Percentiles rank a stretch among this genome's conserved stretches.
Conservation (phyloP, 1,140 invertebrate genomes). For the Apocrypta bakeri region DNA sequence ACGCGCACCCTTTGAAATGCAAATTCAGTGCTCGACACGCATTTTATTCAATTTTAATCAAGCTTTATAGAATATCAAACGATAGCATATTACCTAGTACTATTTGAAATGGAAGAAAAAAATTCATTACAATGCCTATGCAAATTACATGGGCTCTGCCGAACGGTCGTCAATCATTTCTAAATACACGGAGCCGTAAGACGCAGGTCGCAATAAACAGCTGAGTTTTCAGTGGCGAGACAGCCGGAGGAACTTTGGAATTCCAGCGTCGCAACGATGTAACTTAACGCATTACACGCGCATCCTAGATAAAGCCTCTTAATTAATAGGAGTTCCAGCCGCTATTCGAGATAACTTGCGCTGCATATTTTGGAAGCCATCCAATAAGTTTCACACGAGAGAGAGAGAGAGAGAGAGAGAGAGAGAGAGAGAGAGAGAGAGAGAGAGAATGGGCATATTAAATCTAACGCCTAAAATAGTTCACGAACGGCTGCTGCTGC, state of each 20-base stretch:
- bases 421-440: background rate
- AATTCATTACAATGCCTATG: too few species aligned
- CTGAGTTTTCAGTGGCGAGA: background rate
- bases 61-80: background rate
- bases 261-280: background rate
- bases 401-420: too few species aligned
- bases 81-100: background rate
- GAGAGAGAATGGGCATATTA: slow-evolving; percentile 28
- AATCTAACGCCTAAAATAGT: slow-evolving; percentile 36
- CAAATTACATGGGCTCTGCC: too few species aligned
- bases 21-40: slow-evolving; percentile 24
- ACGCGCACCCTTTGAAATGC: slow-evolving; percentile 5
- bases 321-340: slow-evolving; percentile 44
- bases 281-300: slow-evolving; percentile 42
- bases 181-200: too few species aligned
- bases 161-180: too few species aligned
- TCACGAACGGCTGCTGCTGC: slow-evolving; percentile 23
- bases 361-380: slow-evolving; percentile 40
- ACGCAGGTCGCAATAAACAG: too few species aligned
- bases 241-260: background rate
- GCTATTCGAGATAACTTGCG: slow-evolving; percentile 36
- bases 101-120: too few species aligned
- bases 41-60: background rate
- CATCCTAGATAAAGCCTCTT: slow-evolving; percentile 3
- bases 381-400: slow-evolving; percentile 37